Conservation (phyloP, 2,113 vertebrate species). For the Nannospalax galili region DNA sequence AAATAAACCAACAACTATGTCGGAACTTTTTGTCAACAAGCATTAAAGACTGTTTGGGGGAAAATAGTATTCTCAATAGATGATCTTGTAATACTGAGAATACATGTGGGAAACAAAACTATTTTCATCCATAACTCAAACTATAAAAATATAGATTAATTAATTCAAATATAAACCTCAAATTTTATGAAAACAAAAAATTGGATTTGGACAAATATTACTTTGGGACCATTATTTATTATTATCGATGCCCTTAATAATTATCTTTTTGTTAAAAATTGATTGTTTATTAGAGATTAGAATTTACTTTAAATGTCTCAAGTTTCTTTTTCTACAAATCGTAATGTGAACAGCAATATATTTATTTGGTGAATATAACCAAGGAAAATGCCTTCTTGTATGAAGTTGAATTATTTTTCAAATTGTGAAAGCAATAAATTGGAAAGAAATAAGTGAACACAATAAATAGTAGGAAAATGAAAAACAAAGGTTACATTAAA, state of each 20-base stretch:
- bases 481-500: background rate
- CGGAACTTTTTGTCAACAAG: background rate
- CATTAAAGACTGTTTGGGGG: background rate
- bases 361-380: conserved; percentile 30
- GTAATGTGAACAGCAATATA: background rate
- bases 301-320: background rate
- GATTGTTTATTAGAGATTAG: background rate
- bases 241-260: background rate
- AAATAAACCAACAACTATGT: background rate
- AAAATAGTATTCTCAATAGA: background rate
- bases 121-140: background rate
- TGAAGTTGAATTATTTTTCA: conserved; percentile 51
- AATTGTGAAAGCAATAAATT: conserved; percentile 22
- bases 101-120: background rate
- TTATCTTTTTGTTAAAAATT: background rate
- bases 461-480: conserved; percentile 27
- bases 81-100: background rate
- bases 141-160: background rate
- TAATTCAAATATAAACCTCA: background rate
- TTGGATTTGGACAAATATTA: background rate
- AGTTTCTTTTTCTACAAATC: conserved; percentile 35
- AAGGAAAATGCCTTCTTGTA: conserved; percentile 4
- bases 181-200: background rate
- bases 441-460: conserved; percentile 41
- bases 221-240: background rate